Evolutionary conservation across 2,888 invertebrate species (phyloP), one percentile per base, ranked within the genome.

Genomic region (Thereva unica): DNA sequence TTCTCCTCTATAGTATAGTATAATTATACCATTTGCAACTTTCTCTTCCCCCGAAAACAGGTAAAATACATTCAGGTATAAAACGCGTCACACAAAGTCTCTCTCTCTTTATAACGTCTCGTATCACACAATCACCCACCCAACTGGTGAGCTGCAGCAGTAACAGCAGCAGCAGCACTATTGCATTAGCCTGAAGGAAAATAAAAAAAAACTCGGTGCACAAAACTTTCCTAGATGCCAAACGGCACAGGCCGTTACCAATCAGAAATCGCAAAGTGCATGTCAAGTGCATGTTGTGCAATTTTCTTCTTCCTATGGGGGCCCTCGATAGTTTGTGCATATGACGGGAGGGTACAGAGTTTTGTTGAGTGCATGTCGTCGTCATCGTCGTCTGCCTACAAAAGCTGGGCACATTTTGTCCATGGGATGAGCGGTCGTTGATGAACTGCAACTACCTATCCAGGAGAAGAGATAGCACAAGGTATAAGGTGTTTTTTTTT

Each of bases 261-360:
- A 56, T 56, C 56, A 56, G 56, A 56, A 56, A 56, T 56, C 42
- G 56, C 37, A 55, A 55, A 55, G 55, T 55, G 55, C 55, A 55
- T 55, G 55, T 55, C 55, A 55, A 55, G 55, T 55, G 55, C 56
- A 56, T 56, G 56, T 56, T 47, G 34, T 41, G 44, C 42, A 10
- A 56, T 56, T 56, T 23, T 56, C 56, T 10, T 35, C 40, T 23
- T 23, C 23, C 23, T 23, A 23, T 23, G 23, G 23, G 23, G 23
- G 23, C 23, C 23, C 23, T 23, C 23, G 23, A 23, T 23, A 23
- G 23, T 23, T n/a, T 23, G 23, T 23, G 23, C 23, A 23, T 23
- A 23, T 23, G 23, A 23, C 23, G 23, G 23, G 23, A 23, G 23
- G 23, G 1, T 23, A 23, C 2, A 23, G 23, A 23, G 23, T 23